A percentile compares a stretch with the other conserved stretches of the same genome.
These are phyloP conservation scores for Tachina grossa DNA, from an alignment of 2,888 invertebrate genomes.

Conservation along the genomic window DNA sequence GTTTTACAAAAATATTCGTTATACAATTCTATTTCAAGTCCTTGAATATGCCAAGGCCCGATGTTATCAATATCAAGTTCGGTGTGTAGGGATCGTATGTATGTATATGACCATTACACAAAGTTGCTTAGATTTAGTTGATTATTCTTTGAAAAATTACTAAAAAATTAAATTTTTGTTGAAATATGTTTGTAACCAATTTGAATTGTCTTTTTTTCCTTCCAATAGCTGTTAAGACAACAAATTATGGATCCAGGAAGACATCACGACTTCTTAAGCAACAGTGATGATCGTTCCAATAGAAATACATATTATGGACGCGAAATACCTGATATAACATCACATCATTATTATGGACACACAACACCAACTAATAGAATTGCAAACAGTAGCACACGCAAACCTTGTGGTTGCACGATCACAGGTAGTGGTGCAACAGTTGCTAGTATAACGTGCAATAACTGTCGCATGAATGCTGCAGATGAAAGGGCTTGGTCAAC, in stretches of 20 bases:
- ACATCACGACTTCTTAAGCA: constrained; percentile 77
- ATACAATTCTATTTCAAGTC: too few species aligned
- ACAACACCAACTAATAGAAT: constrained; percentile 48
- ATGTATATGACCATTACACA: too few species aligned
- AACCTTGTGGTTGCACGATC: constrained; percentile 74
- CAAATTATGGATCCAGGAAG: constrained; percentile 78
- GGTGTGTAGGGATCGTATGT: too few species aligned
- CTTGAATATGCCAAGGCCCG: too few species aligned
- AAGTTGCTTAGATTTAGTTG: too few species aligned
- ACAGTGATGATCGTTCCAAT: constrained; percentile 70
- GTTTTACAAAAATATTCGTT: too few species aligned
- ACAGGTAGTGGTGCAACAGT: constrained; percentile 56
- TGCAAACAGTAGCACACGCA: constrained; percentile 45
- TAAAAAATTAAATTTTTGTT: too few species aligned
- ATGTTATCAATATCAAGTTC: too few species aligned
- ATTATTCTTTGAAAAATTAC: background rate
- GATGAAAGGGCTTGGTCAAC: constrained; percentile 67
- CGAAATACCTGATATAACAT: constrained; percentile 67
- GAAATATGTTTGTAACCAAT: background rate
- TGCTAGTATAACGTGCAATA: constrained; percentile 72
- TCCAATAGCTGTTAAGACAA: constrained; percentile 33
- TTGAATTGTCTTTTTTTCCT: background rate
- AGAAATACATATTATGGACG: constrained; percentile 70
- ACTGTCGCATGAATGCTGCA: constrained; percentile 68
- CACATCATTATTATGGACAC: constrained; percentile 67